Evolutionary conservation across 1,140 invertebrate genomes (phyloP), one percentile per base, ranked within the genome.

Genomic region (Drosophila auraria): DNA sequence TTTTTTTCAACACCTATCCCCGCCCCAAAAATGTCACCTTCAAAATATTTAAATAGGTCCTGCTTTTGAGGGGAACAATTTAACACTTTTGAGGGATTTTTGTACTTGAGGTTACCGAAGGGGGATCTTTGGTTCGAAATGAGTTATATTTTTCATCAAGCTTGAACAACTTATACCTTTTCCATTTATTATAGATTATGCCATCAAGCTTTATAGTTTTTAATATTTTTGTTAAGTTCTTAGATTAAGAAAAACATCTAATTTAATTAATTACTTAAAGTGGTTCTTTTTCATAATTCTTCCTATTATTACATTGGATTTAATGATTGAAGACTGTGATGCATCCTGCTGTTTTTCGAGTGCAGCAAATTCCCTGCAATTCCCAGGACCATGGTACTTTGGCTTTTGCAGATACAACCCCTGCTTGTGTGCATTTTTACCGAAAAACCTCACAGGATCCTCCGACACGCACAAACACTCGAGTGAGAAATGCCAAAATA

Each of bases 401-500:
- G 5, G 4, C 5, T 27, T 8, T 14, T 17, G 23, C 23, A 58
- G n/a, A 49, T 25, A 60, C 82, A 86, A 78, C 84, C 83, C 80
- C 69, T 82, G 78, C 45, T 58, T 54, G 51, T 60, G 20, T 20
- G 20, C 20, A 20, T 20, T 20, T 20, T 20, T 20, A 20, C 20
- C 20, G 20, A 20, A 20, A 40, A 23, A 38, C 14, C 7, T 33
- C 54, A 36, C 33, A 38, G 59, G 73, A 79, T 87, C 73, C 84
- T 81, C 64, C 63, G 64, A 69, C 80, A 89, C 80, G 80, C 77
- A 87, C 80, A 65, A 56, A 49, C 66, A 69, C 68, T 54, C 58
- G 42, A 71, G 17, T 51, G 63, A 70, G 63, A 84, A 90, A 80
- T 82, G 82, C 72, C 76, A 91, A 91, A 87, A 79, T 91, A 91